phyloP scores from a whole-genome alignment of 2,113 vertebrate species.

The Onychostoma macrolepis region DNA sequence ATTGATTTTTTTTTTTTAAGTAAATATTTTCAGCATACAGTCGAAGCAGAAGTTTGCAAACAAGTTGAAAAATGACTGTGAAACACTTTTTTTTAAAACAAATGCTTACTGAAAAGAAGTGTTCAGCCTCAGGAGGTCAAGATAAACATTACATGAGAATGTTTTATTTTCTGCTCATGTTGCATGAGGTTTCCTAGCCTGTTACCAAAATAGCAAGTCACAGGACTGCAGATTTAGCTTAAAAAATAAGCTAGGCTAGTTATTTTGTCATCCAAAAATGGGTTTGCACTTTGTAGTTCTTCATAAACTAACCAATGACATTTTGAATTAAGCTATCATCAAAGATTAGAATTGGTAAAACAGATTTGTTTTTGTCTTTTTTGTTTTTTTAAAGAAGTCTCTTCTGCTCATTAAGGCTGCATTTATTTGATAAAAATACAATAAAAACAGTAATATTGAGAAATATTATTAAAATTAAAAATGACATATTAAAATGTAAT shows the following conservation, averaged over 20 bases:
- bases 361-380: no score
- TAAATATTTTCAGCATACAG: neutral
- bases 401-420: neutral
- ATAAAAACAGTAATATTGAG: neutral
- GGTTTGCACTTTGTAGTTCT: neutral
- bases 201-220: neutral
- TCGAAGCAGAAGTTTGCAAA: neutral
- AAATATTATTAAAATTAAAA: neutral
- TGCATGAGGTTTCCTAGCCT: neutral
- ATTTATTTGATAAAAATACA: neutral
- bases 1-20: constrained; percentile 2
- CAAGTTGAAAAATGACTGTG: neutral
- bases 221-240: neutral
- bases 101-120: neutral
- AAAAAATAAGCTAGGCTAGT: neutral
- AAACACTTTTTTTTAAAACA: neutral
- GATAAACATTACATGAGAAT: neutral
- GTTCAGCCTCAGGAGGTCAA: neutral
- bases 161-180: neutral
- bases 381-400: no score
- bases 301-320: neutral
- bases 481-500: neutral
- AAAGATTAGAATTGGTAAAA: neutral
- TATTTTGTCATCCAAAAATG: neutral
- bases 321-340: no score